phyloP scores from a whole-genome alignment of 2,888 invertebrate genomes.

The Stenoptilia bipunctidactyla region DNA sequence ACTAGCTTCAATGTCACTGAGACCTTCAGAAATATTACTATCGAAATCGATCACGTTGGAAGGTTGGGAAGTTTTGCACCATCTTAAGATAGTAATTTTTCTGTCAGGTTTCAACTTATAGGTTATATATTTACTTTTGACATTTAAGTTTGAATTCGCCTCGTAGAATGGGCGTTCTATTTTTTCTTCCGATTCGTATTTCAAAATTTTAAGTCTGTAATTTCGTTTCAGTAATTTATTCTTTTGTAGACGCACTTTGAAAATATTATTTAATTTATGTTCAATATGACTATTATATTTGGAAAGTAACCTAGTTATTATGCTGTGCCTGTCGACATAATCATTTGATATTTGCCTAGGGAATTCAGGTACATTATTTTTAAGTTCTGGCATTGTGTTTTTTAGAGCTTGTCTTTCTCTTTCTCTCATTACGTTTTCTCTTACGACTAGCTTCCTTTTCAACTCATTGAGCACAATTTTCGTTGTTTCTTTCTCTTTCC shows the following conservation, averaged over 20 bases:
- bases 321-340: constrained; percentile 19
- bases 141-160: constrained; percentile 29
- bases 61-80: constrained; percentile 25
- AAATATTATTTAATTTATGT: constrained; percentile 11
- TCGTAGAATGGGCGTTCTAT: constrained; percentile 26
- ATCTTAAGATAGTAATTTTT: constrained; percentile 25
- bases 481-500: constrained; percentile 44
- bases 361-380: constrained; percentile 46
- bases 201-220: constrained; percentile 23
- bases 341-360: constrained; percentile 50
- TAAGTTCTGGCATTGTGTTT: constrained; percentile 58
- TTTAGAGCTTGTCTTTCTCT: constrained; percentile 55
- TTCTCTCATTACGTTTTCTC: constrained; percentile 61
- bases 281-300: background rate
- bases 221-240: constrained; percentile 15
- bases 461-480: constrained; percentile 51
- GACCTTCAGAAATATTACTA: constrained; percentile 22
- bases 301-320: background rate
- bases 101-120: constrained; percentile 19
- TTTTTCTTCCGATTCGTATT: constrained; percentile 29
- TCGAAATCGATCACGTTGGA: constrained; percentile 15
- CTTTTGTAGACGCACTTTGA: background rate
- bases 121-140: constrained; percentile 31
- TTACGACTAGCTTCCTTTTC: constrained; percentile 50
- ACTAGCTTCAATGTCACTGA: constrained; percentile 25